Base-by-base conservation (phyloP, 1,140 invertebrate genomes). In the Thaumatotibia leucotreta region DNA sequence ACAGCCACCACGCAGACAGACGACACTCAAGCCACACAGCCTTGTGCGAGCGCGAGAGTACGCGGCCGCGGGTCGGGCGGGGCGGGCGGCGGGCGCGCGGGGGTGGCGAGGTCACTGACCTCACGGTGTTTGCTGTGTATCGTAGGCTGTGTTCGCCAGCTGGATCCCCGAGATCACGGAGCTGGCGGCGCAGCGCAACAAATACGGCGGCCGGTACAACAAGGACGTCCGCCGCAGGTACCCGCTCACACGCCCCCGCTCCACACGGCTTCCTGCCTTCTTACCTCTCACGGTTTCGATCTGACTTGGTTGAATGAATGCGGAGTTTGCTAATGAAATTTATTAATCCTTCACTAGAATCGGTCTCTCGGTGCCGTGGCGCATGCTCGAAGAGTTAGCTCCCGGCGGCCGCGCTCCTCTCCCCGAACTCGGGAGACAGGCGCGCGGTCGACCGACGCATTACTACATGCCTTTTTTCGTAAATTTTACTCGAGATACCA, bases 131-230 rank as follows among this genome's bases (percentile, higher is more conserved):
- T 90, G 86, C 88, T 90, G 86, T 89, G 89, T 91, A 91, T 90
- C 94, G 93, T 96, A 97, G 96, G 97, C 96, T 94, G 96, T 99
- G 94, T 99, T 99, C 96, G 97, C 98, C 93, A 98, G 97, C 95
- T 98, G 97, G 96, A 98, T 99, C 93, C 98, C 98, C 92, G 98
- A 99, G 95, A 99, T 99, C 94, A 98, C 97, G 92, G 97, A 98
- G 94, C 96, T 99, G 93, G 96, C 98, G 92, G 97, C 97, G 92
- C 97, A 97, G 93, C 95, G 97, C 92, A 96, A 97, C 94, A 98
- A 98, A 95, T 99, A 98, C 95, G 97, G 97, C 94, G 98, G 98
- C 93, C 95, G 97, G 92, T 98, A 98, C 95, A 98, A 96, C 94
- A 97, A 97, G 94, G 97, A 98, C 94, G 94, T 97, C 94, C 97